A percentile compares a stretch with the other conserved stretches of the same genome.
Conservation (phyloP, 2,888 invertebrate genomes). For the Branchellion lobata region DNA sequence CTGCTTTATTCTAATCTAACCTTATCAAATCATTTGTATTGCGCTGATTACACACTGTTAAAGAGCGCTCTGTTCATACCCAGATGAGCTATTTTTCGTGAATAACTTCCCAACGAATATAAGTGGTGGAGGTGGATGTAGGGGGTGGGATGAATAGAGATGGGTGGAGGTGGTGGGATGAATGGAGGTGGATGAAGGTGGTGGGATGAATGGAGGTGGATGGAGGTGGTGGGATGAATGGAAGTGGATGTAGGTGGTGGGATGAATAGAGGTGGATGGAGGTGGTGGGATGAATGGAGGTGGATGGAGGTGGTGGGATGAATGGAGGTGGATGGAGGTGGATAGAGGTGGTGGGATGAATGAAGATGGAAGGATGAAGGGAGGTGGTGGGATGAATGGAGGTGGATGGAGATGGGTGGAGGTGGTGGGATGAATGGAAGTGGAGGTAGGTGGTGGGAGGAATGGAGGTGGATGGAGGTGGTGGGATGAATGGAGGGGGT, state of each 20-base stretch:
- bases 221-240: not conserved
- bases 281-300: constrained; percentile 8
- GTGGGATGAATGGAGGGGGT: not conserved
- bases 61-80: too few species aligned
- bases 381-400: not conserved
- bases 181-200: too few species aligned
- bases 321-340: not conserved
- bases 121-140: constrained; percentile 28
- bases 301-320: not conserved
- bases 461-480: not conserved
- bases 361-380: not conserved
- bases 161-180: not conserved
- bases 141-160: not conserved
- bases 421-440: not conserved
- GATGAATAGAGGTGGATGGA: not conserved
- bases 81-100: too few species aligned
- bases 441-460: not conserved
- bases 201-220: not conserved
- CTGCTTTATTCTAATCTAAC: too few species aligned
- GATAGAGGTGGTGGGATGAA: not conserved
- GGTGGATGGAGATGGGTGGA: not conserved
- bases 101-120: too few species aligned
- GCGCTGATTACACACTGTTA: too few species aligned
- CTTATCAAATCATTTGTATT: too few species aligned
- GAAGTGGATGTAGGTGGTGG: not conserved